Evolutionary conservation across 1,140 invertebrate genomes (phyloP).

Genomic region (Drosophila seguyi): DNA sequence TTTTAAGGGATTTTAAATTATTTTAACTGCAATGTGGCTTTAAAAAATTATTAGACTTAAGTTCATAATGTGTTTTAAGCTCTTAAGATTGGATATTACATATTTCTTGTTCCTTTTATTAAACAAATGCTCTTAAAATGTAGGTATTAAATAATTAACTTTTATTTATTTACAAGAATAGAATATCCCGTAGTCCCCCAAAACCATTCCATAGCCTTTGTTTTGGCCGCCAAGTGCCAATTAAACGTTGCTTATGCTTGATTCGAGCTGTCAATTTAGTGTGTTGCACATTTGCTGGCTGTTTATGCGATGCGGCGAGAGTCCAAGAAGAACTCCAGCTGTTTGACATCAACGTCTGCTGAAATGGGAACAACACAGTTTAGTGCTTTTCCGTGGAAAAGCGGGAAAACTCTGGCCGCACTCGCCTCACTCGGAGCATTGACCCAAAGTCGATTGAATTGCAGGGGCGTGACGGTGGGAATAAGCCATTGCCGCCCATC

Average conservation of each 20-base stretch:
- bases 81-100: too few relatives aligned
- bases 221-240: slow-evolving; percentile 55
- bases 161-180: not conserved
- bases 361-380: slow-evolving; percentile 33
- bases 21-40: not conserved
- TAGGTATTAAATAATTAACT: not conserved
- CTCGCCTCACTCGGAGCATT: slow-evolving; percentile 24
- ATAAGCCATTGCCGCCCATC: slow-evolving; percentile 1
- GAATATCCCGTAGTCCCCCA: not conserved
- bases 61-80: not conserved
- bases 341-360: slow-evolving; percentile 57
- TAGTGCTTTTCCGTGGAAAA: slow-evolving; percentile 49
- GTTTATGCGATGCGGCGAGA: slow-evolving; percentile 38
- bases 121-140: not conserved
- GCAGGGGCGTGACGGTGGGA: slow-evolving; percentile 58
- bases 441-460: slow-evolving; percentile 54
- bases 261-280: slow-evolving; percentile 68
- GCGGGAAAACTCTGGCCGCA: slow-evolving; percentile 17
- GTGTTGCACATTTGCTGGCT: slow-evolving; percentile 51
- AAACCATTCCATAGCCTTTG: not conserved
- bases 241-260: slow-evolving; percentile 72
- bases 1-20: not conserved
- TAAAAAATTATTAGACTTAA: not conserved
- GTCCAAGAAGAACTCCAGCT: slow-evolving; percentile 51
- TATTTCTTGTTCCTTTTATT: not conserved